Conservation (phyloP, 2,113 vertebrate species). For the Sialia sialis region DNA sequence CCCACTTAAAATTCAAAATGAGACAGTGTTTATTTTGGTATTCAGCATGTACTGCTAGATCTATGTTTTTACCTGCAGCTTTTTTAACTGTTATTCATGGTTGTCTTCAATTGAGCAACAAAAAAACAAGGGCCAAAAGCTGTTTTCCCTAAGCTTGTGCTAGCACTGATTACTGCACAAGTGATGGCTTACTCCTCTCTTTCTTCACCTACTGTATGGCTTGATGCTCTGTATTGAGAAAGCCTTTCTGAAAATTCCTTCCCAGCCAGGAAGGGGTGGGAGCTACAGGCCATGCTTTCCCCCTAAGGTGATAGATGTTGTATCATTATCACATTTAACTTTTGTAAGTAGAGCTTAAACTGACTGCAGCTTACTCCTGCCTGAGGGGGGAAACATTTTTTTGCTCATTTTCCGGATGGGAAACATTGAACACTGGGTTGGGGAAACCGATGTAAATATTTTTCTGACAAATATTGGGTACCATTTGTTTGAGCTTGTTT, state of each 20-base stretch:
- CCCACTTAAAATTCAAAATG: neutral
- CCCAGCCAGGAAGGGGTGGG: neutral
- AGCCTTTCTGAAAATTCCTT: neutral
- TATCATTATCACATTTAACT: neutral
- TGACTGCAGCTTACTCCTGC: neutral
- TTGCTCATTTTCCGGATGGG: neutral
- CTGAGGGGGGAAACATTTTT: neutral
- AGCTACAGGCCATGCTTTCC: neutral
- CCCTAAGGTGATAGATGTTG: neutral
- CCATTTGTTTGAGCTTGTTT: neutral
- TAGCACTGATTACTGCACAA: neutral
- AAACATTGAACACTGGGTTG: neutral
- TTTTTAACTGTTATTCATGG: neutral
- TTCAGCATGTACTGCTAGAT: neutral
- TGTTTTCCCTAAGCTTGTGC: neutral
- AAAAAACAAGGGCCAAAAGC: neutral
- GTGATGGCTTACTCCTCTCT: neutral
- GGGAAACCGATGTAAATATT: neutral
- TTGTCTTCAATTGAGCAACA: neutral
- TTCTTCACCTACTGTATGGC: neutral
- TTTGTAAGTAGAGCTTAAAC: neutral
- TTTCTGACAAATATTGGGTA: neutral
- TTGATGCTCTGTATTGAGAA: neutral
- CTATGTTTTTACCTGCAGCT: neutral
- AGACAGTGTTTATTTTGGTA: neutral